phyloP scores from a whole-genome alignment of 2,888 invertebrate genomes.

The Cremastinae sp. region DNA sequence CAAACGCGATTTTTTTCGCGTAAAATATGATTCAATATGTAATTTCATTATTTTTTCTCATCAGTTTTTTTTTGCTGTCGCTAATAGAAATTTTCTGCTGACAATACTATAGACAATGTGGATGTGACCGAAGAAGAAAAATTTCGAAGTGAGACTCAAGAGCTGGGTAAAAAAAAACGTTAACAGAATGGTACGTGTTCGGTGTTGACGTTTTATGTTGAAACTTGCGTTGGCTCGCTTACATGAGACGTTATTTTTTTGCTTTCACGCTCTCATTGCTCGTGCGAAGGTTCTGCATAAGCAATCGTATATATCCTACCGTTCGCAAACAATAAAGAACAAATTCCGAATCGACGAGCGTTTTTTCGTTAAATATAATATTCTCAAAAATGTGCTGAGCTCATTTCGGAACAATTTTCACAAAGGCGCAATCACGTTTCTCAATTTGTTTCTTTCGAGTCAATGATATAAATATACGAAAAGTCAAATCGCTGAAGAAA shows the following conservation, averaged over 20 bases:
- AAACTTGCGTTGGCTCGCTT: slow-evolving; percentile 64
- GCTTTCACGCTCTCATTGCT: slow-evolving; percentile 79
- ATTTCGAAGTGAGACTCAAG: slow-evolving; percentile 22
- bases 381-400: neutral
- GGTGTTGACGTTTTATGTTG: slow-evolving; percentile 63
- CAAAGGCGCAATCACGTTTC: too few species aligned
- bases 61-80: too few species aligned
- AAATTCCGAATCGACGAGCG: too few species aligned
- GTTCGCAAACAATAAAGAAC: slow-evolving; percentile 48
- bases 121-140: slow-evolving; percentile 1
- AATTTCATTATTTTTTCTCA: too few species aligned
- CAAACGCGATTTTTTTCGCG: too few species aligned
- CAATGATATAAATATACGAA: too few species aligned
- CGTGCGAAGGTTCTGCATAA: slow-evolving; percentile 72
- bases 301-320: slow-evolving; percentile 46
- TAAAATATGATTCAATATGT: too few species aligned
- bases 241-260: slow-evolving; percentile 67
- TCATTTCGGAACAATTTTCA: neutral
- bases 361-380: too few species aligned
- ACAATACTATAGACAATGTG: too few species aligned
- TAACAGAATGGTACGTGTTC: slow-evolving; percentile 41
- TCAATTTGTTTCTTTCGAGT: too few species aligned
- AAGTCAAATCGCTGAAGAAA: too few species aligned
- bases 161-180: slow-evolving; percentile 29
- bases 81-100: too few species aligned